Percentiles rank a stretch among this genome's conserved stretches.
phyloP scores from a whole-genome alignment of 2,113 vertebrate genomes.

The Ibidorhyncha struthersii region DNA sequence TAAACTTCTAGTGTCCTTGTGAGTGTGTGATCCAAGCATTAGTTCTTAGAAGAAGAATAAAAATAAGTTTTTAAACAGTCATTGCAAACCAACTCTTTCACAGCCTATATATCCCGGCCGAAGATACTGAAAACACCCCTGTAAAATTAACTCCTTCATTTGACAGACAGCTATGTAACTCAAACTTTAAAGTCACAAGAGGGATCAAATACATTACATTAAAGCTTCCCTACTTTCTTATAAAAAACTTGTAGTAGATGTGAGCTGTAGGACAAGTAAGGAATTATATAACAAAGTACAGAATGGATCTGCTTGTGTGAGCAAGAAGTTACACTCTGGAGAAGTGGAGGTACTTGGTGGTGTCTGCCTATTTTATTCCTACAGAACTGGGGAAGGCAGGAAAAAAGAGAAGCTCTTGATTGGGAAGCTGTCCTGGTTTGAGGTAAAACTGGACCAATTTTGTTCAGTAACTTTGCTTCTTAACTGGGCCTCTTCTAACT shows the following conservation, averaged over 20 bases:
- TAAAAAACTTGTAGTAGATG: not conserved
- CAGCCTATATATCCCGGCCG: not conserved
- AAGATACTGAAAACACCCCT: not conserved
- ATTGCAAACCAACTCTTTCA: not conserved
- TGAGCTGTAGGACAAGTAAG: not conserved
- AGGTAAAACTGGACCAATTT: too few relatives aligned
- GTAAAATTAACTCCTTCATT: not conserved
- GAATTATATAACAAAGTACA: constrained; percentile 2
- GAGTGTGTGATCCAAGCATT: not conserved
- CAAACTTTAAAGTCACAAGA: not conserved
- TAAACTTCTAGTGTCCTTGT: not conserved
- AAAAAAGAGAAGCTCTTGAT: not conserved
- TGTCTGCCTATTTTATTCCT: not conserved
- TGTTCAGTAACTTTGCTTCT: too few relatives aligned
- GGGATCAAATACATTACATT: not conserved
- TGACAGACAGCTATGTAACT: not conserved
- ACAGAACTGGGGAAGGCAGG: not conserved
- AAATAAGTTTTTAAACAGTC: not conserved
- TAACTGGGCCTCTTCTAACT: too few relatives aligned
- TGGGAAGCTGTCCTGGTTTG: too few relatives aligned
- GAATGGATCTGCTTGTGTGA: not conserved
- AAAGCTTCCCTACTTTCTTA: not conserved
- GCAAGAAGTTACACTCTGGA: not conserved
- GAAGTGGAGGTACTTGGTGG: constrained; percentile 9
- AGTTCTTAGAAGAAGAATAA: not conserved